Base-by-base conservation (phyloP, 23 tunicate genomes). In the Trididemnum clinides region DNA sequence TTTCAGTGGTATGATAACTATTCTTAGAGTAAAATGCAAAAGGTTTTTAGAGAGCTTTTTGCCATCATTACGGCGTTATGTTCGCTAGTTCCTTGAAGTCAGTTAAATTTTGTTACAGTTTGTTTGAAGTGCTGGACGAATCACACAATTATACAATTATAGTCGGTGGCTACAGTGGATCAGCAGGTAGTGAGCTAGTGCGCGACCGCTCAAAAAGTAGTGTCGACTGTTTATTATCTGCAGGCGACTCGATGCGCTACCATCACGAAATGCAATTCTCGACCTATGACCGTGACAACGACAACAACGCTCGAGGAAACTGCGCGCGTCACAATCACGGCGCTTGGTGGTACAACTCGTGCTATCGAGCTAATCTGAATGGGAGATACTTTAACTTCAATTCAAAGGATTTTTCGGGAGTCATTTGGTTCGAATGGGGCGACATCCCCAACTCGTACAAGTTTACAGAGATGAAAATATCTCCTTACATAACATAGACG, bases 271-370 rank as follows among this genome's bases (percentile, higher is more conserved):
- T 70, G 77, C 77, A 5, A 70, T 70, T 70, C 39, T 12, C 77
- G 4, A 70, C 77, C 4, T 70, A 26, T 33, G 77, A 70, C 37
- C 77, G 22, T n/a, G 77, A 70, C 37, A 70, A 70, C 37, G 77
- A 70, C 21, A 28, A 70, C 6, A 12, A 12, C 77, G 37, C 18
- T 5, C 28, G 15, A 35, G 29, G 4, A 12, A 70, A 70, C 21
- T 70, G 77, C 21, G 77, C 77, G 20, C 5, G 29, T 20, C 38
- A 70, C 21, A 32, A 32, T n/a, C 77, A 70, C 19, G 77, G 77
- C 5, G 77, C 36, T 10, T 70, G 77, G 77, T 70, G 77, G 77
- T 70, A 70, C 21, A 70, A 25, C 38, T 32, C 39, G 5, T 70
- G 77, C 37, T 32, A 6, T n/a, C 15, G 39, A 20, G 77, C 77